Evolutionary conservation across 1,140 invertebrate genomes (phyloP), one percentile per base, ranked within the genome.

Genomic region (Olivierus martensii): DNA sequence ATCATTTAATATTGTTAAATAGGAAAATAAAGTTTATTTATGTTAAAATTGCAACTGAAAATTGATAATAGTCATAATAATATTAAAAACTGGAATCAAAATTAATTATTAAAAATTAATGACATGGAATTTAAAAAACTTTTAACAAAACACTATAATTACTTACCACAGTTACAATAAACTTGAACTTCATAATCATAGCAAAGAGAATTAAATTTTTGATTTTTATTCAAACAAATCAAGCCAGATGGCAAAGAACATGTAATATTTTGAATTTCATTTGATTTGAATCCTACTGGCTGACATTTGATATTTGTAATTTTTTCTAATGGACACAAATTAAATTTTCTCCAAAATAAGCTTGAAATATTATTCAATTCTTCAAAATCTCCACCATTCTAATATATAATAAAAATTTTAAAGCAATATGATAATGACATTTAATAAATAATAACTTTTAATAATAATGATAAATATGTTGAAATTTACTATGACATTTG

Each of bases 181-280:
- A 83, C 75, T 34, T 80, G 71, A 14, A 85, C 76, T 64, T 87
- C 81, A 66, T 83, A 85, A 63, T 86, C 81, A 28, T 56, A 58
- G 54, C 70, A 71, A 46, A 57, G 43, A 11, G 60, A 49, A 3
- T 60, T 61, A 18, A 52, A 41, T 6, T 52, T 53, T 45, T 63
- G 65, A 41, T 65, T 55, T 17, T 49, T 52, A 42, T 65, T 61
- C 18, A 71, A 62, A 63, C 86, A 90, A 7, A 78, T 65, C 0
- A 89, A 69, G 1, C 85, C 85, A 39, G 72, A 71, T 58, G 81
- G 73, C 18, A 87, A 61, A 60, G 76, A 80, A 63, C 87, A 90
- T 45, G 81, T 75, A 0, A 83, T 81, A 61, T 83, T 75, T 52
- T 86, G 69, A 46, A 18, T 2, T 41, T 41, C 39, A 41, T 11